Conservation (phyloP, 2,113 vertebrate genomes). For the Tyto alba region DNA sequence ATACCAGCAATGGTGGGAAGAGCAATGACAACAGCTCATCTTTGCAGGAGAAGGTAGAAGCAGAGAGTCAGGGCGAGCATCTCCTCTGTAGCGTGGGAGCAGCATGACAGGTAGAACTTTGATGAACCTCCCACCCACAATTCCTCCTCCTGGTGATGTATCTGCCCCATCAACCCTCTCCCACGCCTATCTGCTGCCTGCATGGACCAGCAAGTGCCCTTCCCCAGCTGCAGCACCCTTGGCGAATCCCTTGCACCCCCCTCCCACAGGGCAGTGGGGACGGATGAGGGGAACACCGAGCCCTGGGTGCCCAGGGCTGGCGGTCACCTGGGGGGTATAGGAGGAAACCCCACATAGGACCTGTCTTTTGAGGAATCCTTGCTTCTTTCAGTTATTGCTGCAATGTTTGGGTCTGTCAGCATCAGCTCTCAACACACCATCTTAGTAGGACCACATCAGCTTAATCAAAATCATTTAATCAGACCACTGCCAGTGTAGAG, state of each 20-base stretch:
- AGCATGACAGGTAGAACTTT: neutral
- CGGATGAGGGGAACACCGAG: neutral
- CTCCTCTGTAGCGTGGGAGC: rapidly evolving
- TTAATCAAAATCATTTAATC: neutral
- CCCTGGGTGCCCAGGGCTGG: neutral
- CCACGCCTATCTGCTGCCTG: neutral
- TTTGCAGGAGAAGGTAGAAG: neutral
- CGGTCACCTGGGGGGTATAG: neutral
- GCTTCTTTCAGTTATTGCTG: neutral
- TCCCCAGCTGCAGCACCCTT: neutral
- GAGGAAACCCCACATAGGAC: neutral
- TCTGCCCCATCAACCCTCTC: neutral
- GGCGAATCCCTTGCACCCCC: neutral
- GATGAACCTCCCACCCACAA: neutral
- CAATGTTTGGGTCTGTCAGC: neutral
- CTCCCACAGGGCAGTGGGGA: neutral
- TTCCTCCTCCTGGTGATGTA: neutral
- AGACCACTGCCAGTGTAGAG: neutral
- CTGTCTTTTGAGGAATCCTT: neutral
- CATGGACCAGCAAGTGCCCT: neutral
- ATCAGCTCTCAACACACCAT: neutral
- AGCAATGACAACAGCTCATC: neutral
- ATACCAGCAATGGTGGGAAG: neutral
- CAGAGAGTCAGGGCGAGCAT: rapidly evolving
- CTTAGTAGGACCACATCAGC: rapidly evolving